Percentiles rank a stretch among this genome's conserved stretches.
These are phyloP conservation scores for Trinorchestia longiramus DNA, from an alignment of 1,140 invertebrate genomes.

Conservation along the genomic window DNA sequence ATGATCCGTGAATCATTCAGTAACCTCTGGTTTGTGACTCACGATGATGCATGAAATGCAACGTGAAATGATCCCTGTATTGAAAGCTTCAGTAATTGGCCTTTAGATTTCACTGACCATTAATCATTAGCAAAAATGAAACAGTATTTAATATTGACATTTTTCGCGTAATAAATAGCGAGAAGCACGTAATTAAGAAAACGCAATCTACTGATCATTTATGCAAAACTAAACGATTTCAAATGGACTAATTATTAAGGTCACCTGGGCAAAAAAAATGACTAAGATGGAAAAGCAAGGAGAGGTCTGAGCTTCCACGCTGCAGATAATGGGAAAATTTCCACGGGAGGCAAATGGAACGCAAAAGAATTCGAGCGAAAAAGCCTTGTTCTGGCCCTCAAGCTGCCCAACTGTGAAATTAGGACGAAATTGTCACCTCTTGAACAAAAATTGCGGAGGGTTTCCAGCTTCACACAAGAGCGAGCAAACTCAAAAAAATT, in stretches of 20 bases:
- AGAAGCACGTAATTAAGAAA: neutral
- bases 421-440: neutral
- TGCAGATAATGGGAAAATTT: conserved; percentile 9
- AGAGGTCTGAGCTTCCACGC: neutral
- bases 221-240: neutral
- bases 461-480: neutral
- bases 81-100: neutral
- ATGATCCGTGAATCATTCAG: neutral
- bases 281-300: neutral
- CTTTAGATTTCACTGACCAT: neutral
- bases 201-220: neutral
- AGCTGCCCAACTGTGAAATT: neutral
- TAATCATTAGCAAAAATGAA: neutral
- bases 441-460: neutral
- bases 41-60: neutral
- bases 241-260: neutral
- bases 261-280: neutral
- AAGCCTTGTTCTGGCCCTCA: neutral
- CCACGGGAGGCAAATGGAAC: neutral
- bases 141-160: neutral
- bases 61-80: neutral
- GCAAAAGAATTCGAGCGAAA: neutral
- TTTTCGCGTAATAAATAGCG: neutral
- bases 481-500: neutral
- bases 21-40: neutral